Conservation (phyloP, 2,113 vertebrate genomes). For the Calidris pugnax region DNA sequence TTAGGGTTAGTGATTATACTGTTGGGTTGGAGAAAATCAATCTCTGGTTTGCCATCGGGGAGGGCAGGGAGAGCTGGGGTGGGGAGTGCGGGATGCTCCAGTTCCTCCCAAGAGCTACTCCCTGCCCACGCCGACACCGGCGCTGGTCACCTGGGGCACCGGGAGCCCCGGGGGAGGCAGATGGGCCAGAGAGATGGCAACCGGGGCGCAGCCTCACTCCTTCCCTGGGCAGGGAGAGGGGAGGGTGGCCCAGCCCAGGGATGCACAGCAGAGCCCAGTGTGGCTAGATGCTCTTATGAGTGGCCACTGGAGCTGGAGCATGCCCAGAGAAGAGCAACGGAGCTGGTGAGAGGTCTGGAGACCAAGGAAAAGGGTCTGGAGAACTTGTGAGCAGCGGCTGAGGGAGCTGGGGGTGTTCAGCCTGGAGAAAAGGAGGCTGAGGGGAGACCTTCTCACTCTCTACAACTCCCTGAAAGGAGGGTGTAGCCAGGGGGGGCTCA, state of each 20-base stretch:
- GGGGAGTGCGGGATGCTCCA: conserved; percentile 51
- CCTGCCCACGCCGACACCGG: neutral
- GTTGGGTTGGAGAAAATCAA: conserved; percentile 87
- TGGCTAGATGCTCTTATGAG: accelerated
- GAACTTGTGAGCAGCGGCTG: neutral
- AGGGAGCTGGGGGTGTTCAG: neutral
- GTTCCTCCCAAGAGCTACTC: neutral
- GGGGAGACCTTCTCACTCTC: neutral
- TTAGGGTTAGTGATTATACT: conserved; percentile 99
- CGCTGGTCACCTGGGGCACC: neutral
- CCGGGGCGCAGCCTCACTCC: neutral
- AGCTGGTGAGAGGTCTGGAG: neutral
- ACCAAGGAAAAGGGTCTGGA: neutral
- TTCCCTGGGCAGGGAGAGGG: accelerated
- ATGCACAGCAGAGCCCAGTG: neutral
- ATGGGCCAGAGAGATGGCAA: accelerated
- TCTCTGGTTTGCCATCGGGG: conserved; percentile 87
- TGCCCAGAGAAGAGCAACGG: neutral
- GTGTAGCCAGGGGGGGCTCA: too few relatives aligned
- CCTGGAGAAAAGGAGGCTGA: neutral
- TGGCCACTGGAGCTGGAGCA: neutral
- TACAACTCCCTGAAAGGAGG: neutral
- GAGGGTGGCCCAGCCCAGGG: neutral
- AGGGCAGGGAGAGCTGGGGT: conserved; percentile 76
- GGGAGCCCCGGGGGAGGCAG: neutral